Percentiles rank a stretch among this genome's conserved stretches.
Evolutionary conservation across 2,888 invertebrate genomes (phyloP).

Genomic region (Lamellibrachia columna): DNA sequence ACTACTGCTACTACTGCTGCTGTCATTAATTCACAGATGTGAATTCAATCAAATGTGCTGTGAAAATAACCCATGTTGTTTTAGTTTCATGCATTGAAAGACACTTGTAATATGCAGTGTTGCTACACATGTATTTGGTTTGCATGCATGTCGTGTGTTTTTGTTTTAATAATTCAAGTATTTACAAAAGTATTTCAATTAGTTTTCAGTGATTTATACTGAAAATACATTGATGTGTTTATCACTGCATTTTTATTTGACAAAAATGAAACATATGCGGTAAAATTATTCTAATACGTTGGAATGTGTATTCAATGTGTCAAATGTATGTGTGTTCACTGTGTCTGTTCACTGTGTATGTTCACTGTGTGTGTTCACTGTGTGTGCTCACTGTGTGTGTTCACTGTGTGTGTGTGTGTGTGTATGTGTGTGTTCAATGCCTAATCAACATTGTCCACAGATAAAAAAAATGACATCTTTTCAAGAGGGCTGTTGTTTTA

Average conservation of each 20-base stretch:
- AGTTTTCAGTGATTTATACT: not conserved
- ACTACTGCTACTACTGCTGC: not conserved
- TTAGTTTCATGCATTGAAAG: not conserved
- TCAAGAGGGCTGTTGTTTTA: not conserved
- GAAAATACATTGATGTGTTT: not conserved
- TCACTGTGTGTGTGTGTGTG: slow-evolving; percentile 1
- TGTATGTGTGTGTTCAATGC: not conserved
- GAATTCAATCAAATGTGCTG: not conserved
- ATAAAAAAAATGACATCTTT: not conserved
- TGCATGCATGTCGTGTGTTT: not conserved
- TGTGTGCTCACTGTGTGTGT: not conserved
- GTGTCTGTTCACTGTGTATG: not conserved
- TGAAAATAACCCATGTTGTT: not conserved
- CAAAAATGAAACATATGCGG: not conserved
- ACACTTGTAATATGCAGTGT: not conserved
- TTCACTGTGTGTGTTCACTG: not conserved
- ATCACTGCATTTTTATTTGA: not conserved
- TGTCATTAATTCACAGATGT: not conserved
- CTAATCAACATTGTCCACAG: not conserved
- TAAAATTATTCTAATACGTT: not conserved
- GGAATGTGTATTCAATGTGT: not conserved
- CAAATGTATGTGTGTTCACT: not conserved
- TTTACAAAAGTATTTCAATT: not conserved
- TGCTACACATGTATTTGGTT: not conserved
- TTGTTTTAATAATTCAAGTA: not conserved